phyloP scores from a whole-genome alignment of 1,140 invertebrate species.

The Sitobion miscanthi region DNA sequence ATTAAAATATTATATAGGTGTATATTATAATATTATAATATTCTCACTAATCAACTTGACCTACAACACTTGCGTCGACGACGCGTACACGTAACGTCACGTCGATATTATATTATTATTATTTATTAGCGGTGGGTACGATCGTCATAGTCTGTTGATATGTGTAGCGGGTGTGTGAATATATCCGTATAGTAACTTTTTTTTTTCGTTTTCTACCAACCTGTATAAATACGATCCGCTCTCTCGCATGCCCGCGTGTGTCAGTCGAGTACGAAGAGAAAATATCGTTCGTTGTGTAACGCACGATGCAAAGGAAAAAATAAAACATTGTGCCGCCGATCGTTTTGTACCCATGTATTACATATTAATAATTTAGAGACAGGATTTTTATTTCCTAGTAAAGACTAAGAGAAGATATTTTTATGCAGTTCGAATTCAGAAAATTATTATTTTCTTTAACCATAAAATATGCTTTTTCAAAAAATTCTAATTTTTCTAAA shows the following conservation, averaged over 20 bases:
- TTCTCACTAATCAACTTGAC: slow-evolving; percentile 32
- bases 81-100: not conserved
- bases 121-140: not conserved
- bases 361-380: not conserved
- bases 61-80: not conserved
- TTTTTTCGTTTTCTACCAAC: not conserved
- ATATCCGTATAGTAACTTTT: not conserved
- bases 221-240: not conserved
- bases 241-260: not conserved
- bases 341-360: not conserved
- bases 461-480: no score
- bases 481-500: no score
- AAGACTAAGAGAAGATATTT: not conserved
- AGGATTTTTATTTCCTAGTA: not conserved
- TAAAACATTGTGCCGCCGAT: not conserved
- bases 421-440: not conserved
- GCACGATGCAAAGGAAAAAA: not conserved
- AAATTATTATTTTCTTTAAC: no score
- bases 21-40: not conserved
- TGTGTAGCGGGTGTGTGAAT: not conserved
- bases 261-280: not conserved
- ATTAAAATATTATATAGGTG: not conserved
- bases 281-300: slow-evolving; percentile 15
- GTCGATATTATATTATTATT: not conserved
- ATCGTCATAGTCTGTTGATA: not conserved